phyloP scores from a whole-genome alignment of 2,888 invertebrate species.

The Noctua fimbriata region DNA sequence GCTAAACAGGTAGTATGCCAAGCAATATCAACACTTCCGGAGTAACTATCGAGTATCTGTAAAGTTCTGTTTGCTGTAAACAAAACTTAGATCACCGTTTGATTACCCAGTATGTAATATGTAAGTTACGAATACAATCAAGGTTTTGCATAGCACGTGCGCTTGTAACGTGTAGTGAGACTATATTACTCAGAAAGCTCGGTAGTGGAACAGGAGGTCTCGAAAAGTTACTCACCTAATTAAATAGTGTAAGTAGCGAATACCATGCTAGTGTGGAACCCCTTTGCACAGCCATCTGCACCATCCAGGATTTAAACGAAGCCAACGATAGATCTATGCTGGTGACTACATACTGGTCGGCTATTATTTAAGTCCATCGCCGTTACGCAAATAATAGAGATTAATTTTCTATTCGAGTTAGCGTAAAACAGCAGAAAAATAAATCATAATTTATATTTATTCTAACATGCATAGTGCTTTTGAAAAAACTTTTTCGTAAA shows the following conservation, averaged over 20 bases:
- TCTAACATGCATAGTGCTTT: neutral
- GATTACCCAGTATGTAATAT: conserved; percentile 10
- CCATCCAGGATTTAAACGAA: neutral
- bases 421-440: neutral
- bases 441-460: neutral
- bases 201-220: neutral
- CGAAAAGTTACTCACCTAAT: neutral
- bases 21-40: conserved; percentile 17
- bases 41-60: conserved; percentile 28
- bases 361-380: neutral
- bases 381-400: neutral
- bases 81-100: conserved; percentile 27
- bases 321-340: neutral
- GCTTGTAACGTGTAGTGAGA: neutral
- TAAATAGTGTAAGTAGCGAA: neutral
- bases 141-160: conserved; percentile 12
- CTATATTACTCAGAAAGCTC: neutral
- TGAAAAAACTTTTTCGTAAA: neutral
- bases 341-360: neutral
- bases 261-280: neutral
- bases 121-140: conserved; percentile 18
- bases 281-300: neutral
- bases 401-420: neutral
- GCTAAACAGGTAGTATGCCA: conserved; percentile 16
- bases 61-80: conserved; percentile 36